These are phyloP conservation scores for Ochotona princeps DNA, from an alignment of 2,113 vertebrate species.

Conservation along the genomic window DNA sequence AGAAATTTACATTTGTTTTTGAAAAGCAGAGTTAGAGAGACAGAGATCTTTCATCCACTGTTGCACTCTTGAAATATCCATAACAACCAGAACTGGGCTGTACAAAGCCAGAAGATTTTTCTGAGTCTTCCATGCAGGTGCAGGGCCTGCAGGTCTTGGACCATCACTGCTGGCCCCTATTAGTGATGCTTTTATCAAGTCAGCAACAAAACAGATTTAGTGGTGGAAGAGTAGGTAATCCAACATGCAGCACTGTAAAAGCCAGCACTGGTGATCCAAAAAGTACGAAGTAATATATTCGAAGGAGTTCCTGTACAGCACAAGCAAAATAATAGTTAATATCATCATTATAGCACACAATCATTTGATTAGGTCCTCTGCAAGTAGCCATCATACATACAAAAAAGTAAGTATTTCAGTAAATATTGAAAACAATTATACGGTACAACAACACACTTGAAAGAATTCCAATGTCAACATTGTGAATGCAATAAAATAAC, in stretches of 20 bases:
- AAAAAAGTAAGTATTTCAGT: slow-evolving; percentile 42
- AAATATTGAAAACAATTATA: slow-evolving; percentile 4
- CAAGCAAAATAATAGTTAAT: slow-evolving; percentile 1
- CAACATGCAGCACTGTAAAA: fast-evolving
- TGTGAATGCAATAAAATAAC: neutral
- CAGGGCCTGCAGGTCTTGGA: too few relatives aligned
- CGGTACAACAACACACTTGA: neutral
- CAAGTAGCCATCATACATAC: neutral
- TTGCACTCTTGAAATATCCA: too few relatives aligned
- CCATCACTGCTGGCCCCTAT: too few relatives aligned
- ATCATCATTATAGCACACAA: neutral
- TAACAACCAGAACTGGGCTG: too few relatives aligned
- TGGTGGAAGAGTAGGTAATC: neutral
- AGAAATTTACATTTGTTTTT: too few relatives aligned
- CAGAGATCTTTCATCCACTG: too few relatives aligned
- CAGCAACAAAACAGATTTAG: neutral
- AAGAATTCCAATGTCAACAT: slow-evolving; percentile 26
- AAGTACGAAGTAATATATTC: neutral
- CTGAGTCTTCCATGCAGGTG: too few relatives aligned
- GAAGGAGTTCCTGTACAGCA: neutral
- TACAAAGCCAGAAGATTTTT: too few relatives aligned
- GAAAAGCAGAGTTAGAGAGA: too few relatives aligned
- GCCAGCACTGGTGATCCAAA: neutral
- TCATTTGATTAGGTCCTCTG: neutral
- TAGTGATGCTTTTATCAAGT: neutral